Base-by-base conservation (phyloP, 64 coral and sea anemone species). In the Cladopsammia gracilis region DNA sequence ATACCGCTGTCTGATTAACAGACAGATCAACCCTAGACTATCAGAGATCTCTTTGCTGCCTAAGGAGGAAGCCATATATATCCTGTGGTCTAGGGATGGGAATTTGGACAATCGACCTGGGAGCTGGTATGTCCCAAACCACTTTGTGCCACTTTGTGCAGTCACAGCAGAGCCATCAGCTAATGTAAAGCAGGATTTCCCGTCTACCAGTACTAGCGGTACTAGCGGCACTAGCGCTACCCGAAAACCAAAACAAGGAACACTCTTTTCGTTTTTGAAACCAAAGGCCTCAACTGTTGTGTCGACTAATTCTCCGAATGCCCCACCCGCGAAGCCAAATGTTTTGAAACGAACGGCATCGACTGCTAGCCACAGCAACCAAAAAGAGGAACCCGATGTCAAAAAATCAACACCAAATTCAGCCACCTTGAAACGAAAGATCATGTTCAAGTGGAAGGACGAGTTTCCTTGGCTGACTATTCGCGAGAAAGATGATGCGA, bases 41-140 rank as follows among this genome's bases (percentile, higher is more conserved):
- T 56, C 53, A 56, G 53, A 56, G 7, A 56, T 10, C 53, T 56
- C 53, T 56, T 7, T 56, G 7, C 7, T 56, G 53, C 53, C 53
- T 12, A 56, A 56, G 7, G 12, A 56, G 5, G 53, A 56, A 56
- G 5, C 53, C 53, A 56, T 56, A 56, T 1, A 79, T 62, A 61
- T 93, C 46, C 71, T 93, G 61, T 93, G 83, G 83, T 93, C 91
- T 65, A 22, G 91, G 70, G 91, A 93, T 86, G 91, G 91, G 18
- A 68, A 53, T 93, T 77, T 87, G 77, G 84, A 93, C 78, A 93
- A 93, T 80, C 62, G 75, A 25, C 83, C 84, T 69, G 91, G 74
- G 53, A 59, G 46, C 54, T 93, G 69, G 69, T 93, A 69, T 57
- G 7, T 80, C 79, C 65, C 74, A 72, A 93, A 93, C 66, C 85